phyloP scores from a whole-genome alignment of 2,888 invertebrate species.

The Hyposoter dolosus region DNA sequence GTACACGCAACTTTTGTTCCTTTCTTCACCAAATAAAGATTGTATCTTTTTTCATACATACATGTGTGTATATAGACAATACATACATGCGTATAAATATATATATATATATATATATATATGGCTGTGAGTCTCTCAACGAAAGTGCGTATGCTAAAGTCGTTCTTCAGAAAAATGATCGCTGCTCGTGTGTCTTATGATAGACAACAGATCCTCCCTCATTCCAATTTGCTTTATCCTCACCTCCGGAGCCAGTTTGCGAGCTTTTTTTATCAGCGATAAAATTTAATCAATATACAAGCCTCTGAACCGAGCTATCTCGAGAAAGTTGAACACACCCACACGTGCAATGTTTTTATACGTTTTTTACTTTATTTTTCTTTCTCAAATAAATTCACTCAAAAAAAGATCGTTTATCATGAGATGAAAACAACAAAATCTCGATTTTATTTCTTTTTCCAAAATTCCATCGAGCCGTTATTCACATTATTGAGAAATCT shows the following conservation, averaged over 20 bases:
- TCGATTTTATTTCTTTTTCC: background rate
- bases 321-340: background rate
- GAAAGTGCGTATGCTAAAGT: constrained; percentile 77
- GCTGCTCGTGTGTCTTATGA: constrained; percentile 92
- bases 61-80: background rate
- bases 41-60: background rate
- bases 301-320: constrained; percentile 11
- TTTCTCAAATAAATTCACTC: background rate
- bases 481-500: constrained; percentile 21
- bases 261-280: constrained; percentile 73
- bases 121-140: constrained; percentile 1
- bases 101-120: background rate
- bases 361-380: background rate
- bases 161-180: constrained; percentile 92
- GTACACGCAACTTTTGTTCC: constrained; percentile 9
- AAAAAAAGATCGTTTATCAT: background rate
- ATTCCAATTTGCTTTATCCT: constrained; percentile 90
- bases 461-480: background rate
- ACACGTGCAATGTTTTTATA: background rate
- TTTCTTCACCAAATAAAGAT: background rate
- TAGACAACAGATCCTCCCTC: constrained; percentile 91
- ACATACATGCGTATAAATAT: constrained; percentile 21
- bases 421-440: background rate
- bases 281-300: constrained; percentile 28
- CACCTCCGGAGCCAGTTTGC: constrained; percentile 87